Conservation (phyloP, 2,888 invertebrate genomes). For the Synergus gifuensis region DNA sequence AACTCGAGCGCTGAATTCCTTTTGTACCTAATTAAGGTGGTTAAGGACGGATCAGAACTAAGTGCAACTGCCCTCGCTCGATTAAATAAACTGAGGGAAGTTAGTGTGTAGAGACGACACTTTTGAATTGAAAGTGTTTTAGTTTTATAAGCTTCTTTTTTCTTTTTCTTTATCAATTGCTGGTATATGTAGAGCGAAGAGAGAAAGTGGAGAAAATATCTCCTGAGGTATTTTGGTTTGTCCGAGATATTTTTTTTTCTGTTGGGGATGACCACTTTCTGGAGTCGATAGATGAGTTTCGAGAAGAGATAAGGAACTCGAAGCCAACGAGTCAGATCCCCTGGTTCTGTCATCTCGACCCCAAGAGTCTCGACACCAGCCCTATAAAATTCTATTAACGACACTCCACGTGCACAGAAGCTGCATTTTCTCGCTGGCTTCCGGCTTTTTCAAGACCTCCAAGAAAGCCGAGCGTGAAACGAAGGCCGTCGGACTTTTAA, state of each 20-base stretch:
- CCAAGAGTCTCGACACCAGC: slow-evolving; percentile 29
- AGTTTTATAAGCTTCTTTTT: background rate
- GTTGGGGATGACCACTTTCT: background rate
- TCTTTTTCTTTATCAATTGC: background rate
- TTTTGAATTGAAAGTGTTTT: background rate
- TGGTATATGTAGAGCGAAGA: too few species aligned
- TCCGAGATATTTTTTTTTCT: background rate
- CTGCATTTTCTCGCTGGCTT: slow-evolving; percentile 36
- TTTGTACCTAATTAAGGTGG: slow-evolving; percentile 35
- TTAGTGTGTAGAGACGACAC: background rate
- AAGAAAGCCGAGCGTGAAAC: slow-evolving; percentile 40
- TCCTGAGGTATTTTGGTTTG: background rate
- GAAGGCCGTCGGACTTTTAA: slow-evolving; percentile 41
- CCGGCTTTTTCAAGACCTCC: slow-evolving; percentile 40
- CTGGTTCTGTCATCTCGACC: slow-evolving; percentile 30
- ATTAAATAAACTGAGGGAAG: slow-evolving; percentile 25
- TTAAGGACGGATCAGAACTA: slow-evolving; percentile 27
- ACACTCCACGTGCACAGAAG: slow-evolving; percentile 40
- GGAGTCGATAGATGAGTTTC: slow-evolving; percentile 10
- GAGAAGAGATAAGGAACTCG: slow-evolving; percentile 18
- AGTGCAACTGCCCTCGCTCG: slow-evolving; percentile 25
- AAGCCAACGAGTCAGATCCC: slow-evolving; percentile 28
- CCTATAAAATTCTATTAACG: slow-evolving; percentile 40
- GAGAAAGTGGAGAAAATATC: too few species aligned
- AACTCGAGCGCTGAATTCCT: slow-evolving; percentile 33